Evolutionary conservation across 2,888 invertebrate species (phyloP), one percentile per base, ranked within the genome.

Genomic region (Scrobipalpa costella): DNA sequence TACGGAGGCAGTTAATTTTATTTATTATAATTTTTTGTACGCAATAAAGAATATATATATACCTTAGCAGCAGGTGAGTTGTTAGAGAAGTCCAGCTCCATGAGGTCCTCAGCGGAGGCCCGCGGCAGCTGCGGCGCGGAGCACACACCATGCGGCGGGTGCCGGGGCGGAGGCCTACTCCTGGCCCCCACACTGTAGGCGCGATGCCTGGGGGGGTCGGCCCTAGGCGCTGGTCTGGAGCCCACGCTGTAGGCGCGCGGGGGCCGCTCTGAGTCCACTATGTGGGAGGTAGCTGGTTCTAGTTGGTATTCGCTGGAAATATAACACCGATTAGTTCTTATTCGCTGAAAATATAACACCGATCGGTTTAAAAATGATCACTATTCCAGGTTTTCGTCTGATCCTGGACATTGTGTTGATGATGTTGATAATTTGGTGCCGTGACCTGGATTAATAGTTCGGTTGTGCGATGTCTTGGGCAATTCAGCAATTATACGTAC

Each of bases 221-320:
- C 86, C 66, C 88, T 85, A 61, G 85, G 77, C 44, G 83, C 94
- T 2, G 96, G 95, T 70, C 95, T 93, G 63, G 96, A 97, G 21
- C 97, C 97, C 68, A 97, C 95, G 33, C 97, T 97, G 86, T 97
- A 97, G 0, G 97, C 95, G 70, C 97, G 93, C 61, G 94, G 92
- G n/a, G 96, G 96, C 71, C 92, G 90, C 73, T 71, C 81, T 72
- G 94, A 75, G 69, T 93, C 93, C 44, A 93, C 88, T 65, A 96
- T 93, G 80, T 95, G 96, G 15, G 96, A 95, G 64, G 93, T 92
- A 0, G 96, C 96, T 76, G 96, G 96, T 76, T 97, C 97, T 59
- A 97, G 90, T 70, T 95, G 95, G 86, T 95, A 96, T 80, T 96
- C 96, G 58, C 94, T 94, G 75, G 11, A n/a, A n/a, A n/a, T 0